Percentiles rank a stretch among this genome's conserved stretches.
phyloP scores from a whole-genome alignment of 1,140 invertebrate species.

The Ips nitidus region DNA sequence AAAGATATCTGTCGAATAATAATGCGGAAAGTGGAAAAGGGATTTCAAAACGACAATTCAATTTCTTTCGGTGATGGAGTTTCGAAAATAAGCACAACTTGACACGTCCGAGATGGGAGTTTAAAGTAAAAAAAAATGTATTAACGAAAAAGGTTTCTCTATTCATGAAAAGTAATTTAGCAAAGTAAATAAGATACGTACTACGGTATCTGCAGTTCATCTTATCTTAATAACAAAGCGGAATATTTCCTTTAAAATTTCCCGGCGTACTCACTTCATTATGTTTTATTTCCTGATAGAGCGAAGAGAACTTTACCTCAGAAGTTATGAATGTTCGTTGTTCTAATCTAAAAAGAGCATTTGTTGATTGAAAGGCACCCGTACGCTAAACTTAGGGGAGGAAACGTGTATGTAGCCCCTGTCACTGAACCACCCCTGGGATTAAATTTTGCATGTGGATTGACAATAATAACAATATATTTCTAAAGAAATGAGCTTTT shows the following conservation, averaged over 20 bases:
- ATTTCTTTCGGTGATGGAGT: constrained; percentile 46
- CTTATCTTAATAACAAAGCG: constrained; percentile 27
- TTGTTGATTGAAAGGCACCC: constrained; percentile 48
- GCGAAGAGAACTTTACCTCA: constrained; percentile 40
- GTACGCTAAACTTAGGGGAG: constrained; percentile 25
- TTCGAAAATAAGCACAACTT: constrained; percentile 41
- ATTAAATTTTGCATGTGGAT: constrained; percentile 53
- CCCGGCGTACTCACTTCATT: constrained; percentile 35
- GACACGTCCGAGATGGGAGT: constrained; percentile 35
- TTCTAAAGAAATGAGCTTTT: constrained; percentile 47
- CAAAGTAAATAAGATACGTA: constrained; percentile 26
- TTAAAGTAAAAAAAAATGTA: neutral
- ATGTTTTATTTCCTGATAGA: constrained; percentile 43
- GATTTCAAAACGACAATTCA: constrained; percentile 45
- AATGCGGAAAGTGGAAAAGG: constrained; percentile 31
- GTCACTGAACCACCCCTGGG: constrained; percentile 43
- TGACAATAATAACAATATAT: constrained; percentile 52
- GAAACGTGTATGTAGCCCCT: constrained; percentile 29
- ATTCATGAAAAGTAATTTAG: constrained; percentile 26
- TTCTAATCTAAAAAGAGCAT: constrained; percentile 50
- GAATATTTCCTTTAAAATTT: constrained; percentile 35
- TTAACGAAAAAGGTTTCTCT: constrained; percentile 19
- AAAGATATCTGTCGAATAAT: constrained; percentile 44
- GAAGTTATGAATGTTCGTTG: constrained; percentile 45
- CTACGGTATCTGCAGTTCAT: constrained; percentile 22